Conservation (phyloP, 2,113 vertebrate species). For the Calyptomena viridis region DNA sequence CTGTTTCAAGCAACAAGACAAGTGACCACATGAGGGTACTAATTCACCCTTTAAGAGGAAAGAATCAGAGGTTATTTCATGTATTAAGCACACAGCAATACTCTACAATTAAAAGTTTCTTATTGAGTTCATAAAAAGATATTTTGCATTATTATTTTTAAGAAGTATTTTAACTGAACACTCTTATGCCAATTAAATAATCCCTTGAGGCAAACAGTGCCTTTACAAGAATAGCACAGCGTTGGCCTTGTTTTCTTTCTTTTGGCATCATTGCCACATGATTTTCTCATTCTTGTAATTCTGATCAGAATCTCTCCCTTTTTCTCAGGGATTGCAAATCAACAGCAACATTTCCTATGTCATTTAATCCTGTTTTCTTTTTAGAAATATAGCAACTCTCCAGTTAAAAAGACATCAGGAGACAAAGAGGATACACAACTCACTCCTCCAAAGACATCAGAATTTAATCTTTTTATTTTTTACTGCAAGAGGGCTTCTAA, state of each 20-base stretch:
- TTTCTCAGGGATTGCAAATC: background rate
- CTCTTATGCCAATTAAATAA: background rate
- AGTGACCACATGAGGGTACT: slow-evolving; percentile 29
- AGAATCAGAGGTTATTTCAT: background rate
- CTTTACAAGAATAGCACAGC: background rate
- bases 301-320: background rate
- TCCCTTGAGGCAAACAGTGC: background rate
- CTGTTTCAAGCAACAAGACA: background rate
- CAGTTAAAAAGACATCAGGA: background rate
- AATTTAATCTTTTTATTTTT: background rate
- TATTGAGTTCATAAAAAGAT: background rate
- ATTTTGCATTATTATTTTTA: background rate
- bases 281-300: background rate
- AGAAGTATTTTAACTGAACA: background rate
- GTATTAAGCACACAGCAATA: background rate
- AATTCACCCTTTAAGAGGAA: background rate
- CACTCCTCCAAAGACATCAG: background rate
- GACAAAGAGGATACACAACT: background rate
- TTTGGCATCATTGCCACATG: background rate
- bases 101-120: background rate
- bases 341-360: background rate
- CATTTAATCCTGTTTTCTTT: background rate
- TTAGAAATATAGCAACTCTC: background rate
- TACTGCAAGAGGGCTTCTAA: background rate
- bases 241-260: background rate